These are phyloP conservation scores for Junonia oenone DNA, from an alignment of 2,888 invertebrate genomes.

Conservation along the genomic window DNA sequence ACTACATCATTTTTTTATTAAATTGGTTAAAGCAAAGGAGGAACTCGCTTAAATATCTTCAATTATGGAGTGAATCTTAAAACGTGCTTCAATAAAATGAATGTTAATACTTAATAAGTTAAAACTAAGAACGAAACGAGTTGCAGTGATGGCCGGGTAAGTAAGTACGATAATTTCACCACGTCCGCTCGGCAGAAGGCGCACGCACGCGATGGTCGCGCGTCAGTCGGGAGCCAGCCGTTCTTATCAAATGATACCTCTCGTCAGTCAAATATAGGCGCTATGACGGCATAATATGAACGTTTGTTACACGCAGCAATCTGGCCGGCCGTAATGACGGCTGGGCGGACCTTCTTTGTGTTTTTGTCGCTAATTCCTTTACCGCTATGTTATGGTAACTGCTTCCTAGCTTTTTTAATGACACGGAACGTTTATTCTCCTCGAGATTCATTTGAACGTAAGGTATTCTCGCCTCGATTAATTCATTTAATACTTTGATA, in stretches of 20 bases:
- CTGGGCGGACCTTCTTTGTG: slow-evolving; percentile 45
- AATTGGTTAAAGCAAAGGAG: too few species aligned
- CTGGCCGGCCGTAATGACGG: slow-evolving; percentile 39
- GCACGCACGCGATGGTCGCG: slow-evolving; percentile 63
- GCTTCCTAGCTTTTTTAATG: slow-evolving; percentile 47
- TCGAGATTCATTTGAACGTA: background rate
- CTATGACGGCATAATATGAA: slow-evolving; percentile 36
- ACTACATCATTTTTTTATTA: too few species aligned
- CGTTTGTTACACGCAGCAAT: slow-evolving; percentile 16
- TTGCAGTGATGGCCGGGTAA: slow-evolving; percentile 11
- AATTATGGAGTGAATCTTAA: too few species aligned
- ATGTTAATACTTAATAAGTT: background rate
- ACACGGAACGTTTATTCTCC: slow-evolving; percentile 28
- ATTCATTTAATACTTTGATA: background rate
- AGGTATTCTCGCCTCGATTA: background rate
- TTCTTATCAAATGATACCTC: slow-evolving; percentile 32
- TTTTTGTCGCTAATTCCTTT: slow-evolving; percentile 48
- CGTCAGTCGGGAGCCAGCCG: slow-evolving; percentile 53
- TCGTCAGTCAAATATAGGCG: slow-evolving; percentile 39
- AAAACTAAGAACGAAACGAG: slow-evolving; percentile 37
- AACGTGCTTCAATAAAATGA: background rate
- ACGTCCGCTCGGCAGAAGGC: slow-evolving; percentile 63
- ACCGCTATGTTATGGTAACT: slow-evolving; percentile 65
- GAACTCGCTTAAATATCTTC: too few species aligned
- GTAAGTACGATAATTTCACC: slow-evolving; percentile 54